Base-by-base conservation (phyloP, 1,140 invertebrate genomes). In the Grapholita molesta region DNA sequence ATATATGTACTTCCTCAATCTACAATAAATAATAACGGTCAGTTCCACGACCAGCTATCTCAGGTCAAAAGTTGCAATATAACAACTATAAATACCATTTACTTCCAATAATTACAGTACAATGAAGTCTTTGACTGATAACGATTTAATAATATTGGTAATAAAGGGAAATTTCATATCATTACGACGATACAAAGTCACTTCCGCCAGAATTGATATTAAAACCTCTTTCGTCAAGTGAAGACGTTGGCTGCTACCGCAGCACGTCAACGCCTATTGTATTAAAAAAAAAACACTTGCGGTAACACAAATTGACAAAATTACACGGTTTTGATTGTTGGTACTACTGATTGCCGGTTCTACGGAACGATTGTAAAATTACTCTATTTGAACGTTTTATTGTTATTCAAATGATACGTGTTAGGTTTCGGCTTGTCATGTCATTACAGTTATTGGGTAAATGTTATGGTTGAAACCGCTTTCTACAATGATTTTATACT, bases 91-190 rank as follows among this genome's bases (percentile, higher is more conserved):
- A 89, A 89, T 90, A 90, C 84, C 76, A 80, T 86, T 86, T 84
- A 85, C 86, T 87, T 86, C 84, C 83, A 89, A 85, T 88, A 87
- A 86, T 90, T 86, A 88, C 74, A 74, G 77, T 76, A 79, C 79
- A 86, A 77, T 81, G 70, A 81, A 83, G 85, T 89, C 86, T 87
- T 83, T 86, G 82, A 84, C 85, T 87, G 85, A 89, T 90, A 90
- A 83, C 72, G 70, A 76, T 75, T 84, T 77, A 80, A 80, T 80
- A 85, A 80, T 75, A 76, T 75, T 53, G 42, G 64, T 69, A 72
- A 48, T 61, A 80, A 86, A 89, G 84, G 81, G 82, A 88, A 88
- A 89, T 82, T 82, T 71, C 75, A 77, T 73, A 61, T 55, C 21
- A 67, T 65, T 69, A 77, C 78, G 72, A 66, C 76, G 33, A 66